Evolutionary conservation across 35 echinoderm and acorn worm species (phyloP), one percentile per base, ranked within the genome.

Genomic region (Anneissia japonica): DNA sequence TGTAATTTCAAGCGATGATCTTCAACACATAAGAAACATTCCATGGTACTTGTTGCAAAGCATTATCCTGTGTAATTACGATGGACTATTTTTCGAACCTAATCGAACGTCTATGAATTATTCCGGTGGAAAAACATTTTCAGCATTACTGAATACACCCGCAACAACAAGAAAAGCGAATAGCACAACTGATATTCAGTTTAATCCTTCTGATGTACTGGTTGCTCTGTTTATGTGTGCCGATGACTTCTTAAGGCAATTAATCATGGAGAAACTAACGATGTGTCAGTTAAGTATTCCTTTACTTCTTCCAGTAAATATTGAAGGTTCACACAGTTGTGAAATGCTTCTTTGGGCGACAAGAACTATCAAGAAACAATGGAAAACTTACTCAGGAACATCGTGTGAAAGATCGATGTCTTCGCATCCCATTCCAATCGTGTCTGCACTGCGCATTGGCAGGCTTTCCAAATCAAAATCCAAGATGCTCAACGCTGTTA

Each of bases 131-230:
- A n/a, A n/a, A n/a, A n/a, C n/a, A n/a, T n/a, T n/a, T n/a, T n/a
- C n/a, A n/a, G n/a, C n/a, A n/a, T n/a, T n/a, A n/a, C n/a, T n/a
- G n/a, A n/a, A n/a, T n/a, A n/a, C n/a, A n/a, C n/a, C n/a, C n/a
- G n/a, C n/a, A n/a, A n/a, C n/a, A n/a, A n/a, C n/a, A n/a, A n/a
- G n/a, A n/a, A n/a, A n/a, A n/a, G n/a, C n/a, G n/a, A n/a, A n/a
- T n/a, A n/a, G n/a, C n/a, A n/a, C n/a, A n/a, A n/a, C n/a, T n/a
- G n/a, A n/a, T n/a, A n/a, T n/a, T n/a, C 40, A 45, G 16, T 4
- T 45, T 7, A 76, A 78, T 78, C 76, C 76, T 38, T 31, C 33
- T 11, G 76, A 78, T 78, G 76, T 78, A 38, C 33, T 78, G 36
- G 12, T 33, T 5, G 6, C 76, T 0, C 11, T 38, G 12, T 78